Evolutionary conservation across 2,888 invertebrate genomes (phyloP).

Genomic region (Plagodis pulveraria): DNA sequence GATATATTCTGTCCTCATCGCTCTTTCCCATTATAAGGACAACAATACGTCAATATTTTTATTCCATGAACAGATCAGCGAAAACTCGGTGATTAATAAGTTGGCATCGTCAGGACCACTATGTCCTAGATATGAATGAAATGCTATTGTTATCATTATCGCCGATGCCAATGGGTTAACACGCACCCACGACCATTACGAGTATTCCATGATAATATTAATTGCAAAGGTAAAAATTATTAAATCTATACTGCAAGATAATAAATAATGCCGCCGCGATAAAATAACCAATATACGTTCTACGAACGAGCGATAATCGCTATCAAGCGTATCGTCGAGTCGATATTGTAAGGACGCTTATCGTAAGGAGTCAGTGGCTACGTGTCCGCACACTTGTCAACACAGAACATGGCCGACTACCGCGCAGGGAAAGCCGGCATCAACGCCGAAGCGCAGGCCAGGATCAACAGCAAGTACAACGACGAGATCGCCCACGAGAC

Average conservation of each 20-base stretch:
- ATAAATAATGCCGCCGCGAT: conserved; percentile 43
- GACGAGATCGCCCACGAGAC: conserved; percentile 96
- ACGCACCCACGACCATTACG: too few relatives aligned
- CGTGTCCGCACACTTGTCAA: conserved; percentile 69
- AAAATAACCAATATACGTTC: conserved; percentile 55
- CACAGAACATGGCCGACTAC: conserved; percentile 77
- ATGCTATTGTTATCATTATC: too few relatives aligned
- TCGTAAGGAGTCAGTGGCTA: conserved; percentile 75
- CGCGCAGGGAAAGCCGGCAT: conserved; percentile 80
- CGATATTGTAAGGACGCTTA: conserved; percentile 70
- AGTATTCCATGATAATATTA: too few relatives aligned
- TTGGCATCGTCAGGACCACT: too few relatives aligned
- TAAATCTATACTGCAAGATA: conserved; percentile 56
- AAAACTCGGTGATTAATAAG: too few relatives aligned
- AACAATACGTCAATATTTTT: too few relatives aligned
- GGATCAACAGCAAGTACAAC: conserved; percentile 98
- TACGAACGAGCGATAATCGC: conserved; percentile 64
- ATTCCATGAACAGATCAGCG: too few relatives aligned
- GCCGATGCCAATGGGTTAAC: too few relatives aligned
- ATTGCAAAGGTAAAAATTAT: conserved; percentile 24
- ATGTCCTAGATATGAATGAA: too few relatives aligned
- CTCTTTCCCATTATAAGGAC: too few relatives aligned
- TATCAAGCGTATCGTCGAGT: conserved; percentile 66
- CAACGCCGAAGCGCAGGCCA: conserved; percentile 79
- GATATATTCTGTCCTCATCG: too few relatives aligned